These are phyloP conservation scores for Neostethus bicornis DNA, from an alignment of 2,797 vertebrate species.

Conservation along the genomic window DNA sequence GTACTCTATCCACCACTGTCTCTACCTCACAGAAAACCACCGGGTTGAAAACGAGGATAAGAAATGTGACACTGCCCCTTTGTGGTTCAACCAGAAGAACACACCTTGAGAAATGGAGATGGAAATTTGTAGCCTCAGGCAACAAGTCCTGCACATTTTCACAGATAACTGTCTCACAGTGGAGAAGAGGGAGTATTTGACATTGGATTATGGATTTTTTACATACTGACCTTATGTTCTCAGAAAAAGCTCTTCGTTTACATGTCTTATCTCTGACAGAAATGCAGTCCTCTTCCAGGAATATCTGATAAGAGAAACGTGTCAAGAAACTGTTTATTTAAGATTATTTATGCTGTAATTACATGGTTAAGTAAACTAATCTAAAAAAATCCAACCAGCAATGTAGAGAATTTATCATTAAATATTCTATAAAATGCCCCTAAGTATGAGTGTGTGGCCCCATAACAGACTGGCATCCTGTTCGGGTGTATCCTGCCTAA, in stretches of 20 bases:
- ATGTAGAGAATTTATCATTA: too few species aligned
- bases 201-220: background rate
- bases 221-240: constrained; percentile 41
- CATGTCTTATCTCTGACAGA: constrained; percentile 6
- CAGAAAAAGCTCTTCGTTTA: constrained; percentile 4
- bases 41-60: background rate
- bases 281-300: constrained; percentile 14
- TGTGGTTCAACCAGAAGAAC: constrained; percentile 22
- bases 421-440: too few species aligned
- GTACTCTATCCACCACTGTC: too few species aligned
- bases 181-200: too few species aligned
- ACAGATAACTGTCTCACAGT: background rate
- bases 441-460: too few species aligned
- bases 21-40: background rate
- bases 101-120: background rate
- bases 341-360: too few species aligned
- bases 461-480: too few species aligned
- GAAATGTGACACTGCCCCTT: constrained; percentile 33
- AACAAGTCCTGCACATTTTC: background rate
- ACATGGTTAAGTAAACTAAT: too few species aligned
- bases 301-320: constrained; percentile 23
- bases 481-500: too few species aligned
- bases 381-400: too few species aligned
- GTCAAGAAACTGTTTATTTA: background rate
- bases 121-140: background rate